Conservation (phyloP, 2,113 vertebrate species). For the Melanostigma gelatinosum region DNA sequence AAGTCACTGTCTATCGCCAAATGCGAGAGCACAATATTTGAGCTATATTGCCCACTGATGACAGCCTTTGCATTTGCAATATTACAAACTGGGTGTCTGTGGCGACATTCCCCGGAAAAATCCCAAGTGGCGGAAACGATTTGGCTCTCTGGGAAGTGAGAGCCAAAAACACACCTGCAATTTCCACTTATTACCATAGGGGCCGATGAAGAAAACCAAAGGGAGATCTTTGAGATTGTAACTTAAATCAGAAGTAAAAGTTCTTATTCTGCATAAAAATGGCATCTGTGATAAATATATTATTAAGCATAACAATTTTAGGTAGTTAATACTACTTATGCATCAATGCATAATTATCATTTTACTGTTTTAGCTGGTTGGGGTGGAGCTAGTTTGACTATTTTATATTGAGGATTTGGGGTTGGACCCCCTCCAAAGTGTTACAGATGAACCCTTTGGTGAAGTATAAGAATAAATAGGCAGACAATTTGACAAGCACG, state of each 20-base stretch:
- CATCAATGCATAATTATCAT: neutral
- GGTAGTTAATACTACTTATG: neutral
- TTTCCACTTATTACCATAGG: too few relatives aligned
- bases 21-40: too few relatives aligned
- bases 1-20: too few relatives aligned
- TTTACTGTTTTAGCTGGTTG: neutral
- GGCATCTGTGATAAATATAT: neutral
- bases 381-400: neutral
- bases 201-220: neutral
- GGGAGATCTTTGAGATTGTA: neutral
- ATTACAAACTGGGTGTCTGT: too few relatives aligned
- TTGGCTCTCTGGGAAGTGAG: too few relatives aligned
- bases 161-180: too few relatives aligned
- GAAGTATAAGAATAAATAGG: neutral
- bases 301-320: neutral
- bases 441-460: neutral
- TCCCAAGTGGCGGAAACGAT: too few relatives aligned
- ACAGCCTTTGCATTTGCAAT: too few relatives aligned
- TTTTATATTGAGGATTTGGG: neutral
- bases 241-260: neutral
- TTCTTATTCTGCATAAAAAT: neutral
- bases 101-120: too few relatives aligned
- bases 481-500: neutral
- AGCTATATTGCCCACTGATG: too few relatives aligned
- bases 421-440: neutral